Percentiles rank a stretch among this genome's conserved stretches.
Conservation (phyloP, 2,113 vertebrate species). For the Myotis davidii region DNA sequence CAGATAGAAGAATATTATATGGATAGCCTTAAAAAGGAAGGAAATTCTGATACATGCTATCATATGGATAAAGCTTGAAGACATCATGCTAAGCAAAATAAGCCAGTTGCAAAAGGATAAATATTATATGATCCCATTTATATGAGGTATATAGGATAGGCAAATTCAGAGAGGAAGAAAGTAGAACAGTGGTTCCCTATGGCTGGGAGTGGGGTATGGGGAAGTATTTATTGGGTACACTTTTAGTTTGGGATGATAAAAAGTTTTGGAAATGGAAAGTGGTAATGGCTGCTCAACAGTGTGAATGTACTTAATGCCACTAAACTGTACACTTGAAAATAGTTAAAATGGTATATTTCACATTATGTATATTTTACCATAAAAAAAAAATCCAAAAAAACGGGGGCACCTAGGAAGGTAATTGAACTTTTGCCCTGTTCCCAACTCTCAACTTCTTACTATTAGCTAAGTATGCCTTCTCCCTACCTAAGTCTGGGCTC, state of each 20-base stretch:
- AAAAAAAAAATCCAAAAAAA: not conserved
- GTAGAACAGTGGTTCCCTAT: not conserved
- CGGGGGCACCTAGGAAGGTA: not conserved
- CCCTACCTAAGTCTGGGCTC: not conserved
- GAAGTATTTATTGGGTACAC: not conserved
- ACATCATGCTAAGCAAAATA: not conserved
- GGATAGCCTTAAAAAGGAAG: not conserved
- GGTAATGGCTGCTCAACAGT: not conserved
- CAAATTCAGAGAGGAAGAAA: not conserved
- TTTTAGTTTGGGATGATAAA: not conserved
- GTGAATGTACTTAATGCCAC: not conserved
- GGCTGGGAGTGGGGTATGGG: not conserved
- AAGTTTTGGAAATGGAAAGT: not conserved
- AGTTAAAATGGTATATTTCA: not conserved
- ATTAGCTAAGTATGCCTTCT: not conserved
- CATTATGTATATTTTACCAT: not conserved
- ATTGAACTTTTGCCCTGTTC: not conserved
- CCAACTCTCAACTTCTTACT: not conserved
- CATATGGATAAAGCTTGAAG: not conserved
- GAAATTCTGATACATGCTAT: not conserved
- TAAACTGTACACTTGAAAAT: not conserved
- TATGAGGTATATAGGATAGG: not conserved
- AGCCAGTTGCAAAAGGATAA: not conserved
- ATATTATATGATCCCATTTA: not conserved
- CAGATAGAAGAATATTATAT: not conserved